These are phyloP conservation scores for Thunnus albacares DNA, from an alignment of 2,797 vertebrate species.

Conservation along the genomic window DNA sequence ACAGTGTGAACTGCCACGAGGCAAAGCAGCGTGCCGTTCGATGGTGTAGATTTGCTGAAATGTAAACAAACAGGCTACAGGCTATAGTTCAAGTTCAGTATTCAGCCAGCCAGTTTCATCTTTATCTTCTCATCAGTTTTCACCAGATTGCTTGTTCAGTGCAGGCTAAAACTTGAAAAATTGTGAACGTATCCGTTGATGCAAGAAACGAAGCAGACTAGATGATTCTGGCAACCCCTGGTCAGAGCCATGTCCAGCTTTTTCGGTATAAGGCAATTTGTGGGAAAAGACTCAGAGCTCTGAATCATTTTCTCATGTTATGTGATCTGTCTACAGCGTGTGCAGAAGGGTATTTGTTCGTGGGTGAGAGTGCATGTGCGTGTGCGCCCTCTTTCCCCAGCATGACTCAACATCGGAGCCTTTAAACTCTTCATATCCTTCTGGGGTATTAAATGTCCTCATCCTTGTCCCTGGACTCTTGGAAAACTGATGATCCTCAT, in stretches of 20 bases:
- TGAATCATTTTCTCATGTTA: not conserved
- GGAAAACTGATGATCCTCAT: constrained; percentile 77
- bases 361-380: constrained; percentile 7
- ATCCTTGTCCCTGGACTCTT: constrained; percentile 60
- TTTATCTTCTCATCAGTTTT: constrained; percentile 9
- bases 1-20: no score
- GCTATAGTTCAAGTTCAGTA: not conserved
- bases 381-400: constrained; percentile 10
- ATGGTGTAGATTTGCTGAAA: not conserved
- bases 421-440: constrained; percentile 57
- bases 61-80: not conserved
- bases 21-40: not conserved
- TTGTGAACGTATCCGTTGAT: not conserved
- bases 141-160: not conserved
- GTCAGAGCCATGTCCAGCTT: not conserved
- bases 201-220: not conserved
- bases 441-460: constrained; percentile 71
- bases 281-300: constrained; percentile 22
- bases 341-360: not conserved
- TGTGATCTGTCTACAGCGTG: not conserved
- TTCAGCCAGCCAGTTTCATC: not conserved
- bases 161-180: not conserved
- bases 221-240: not conserved
- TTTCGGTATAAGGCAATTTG: constrained; percentile 37
- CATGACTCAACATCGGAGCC: constrained; percentile 54